Evolutionary conservation across 1,140 invertebrate genomes (phyloP).

Genomic region (Tetramorium simillimum): DNA sequence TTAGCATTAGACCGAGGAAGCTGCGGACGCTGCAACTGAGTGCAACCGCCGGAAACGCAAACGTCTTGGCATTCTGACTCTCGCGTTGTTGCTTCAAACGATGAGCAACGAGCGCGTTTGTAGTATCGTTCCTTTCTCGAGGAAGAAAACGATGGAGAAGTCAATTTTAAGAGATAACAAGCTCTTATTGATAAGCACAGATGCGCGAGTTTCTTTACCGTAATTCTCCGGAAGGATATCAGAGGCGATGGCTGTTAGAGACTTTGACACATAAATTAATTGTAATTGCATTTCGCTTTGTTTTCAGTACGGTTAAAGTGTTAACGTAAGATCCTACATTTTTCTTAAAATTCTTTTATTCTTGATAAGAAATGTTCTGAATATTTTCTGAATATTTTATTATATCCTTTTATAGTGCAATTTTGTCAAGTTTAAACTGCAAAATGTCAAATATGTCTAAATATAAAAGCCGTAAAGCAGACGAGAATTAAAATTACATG

Average conservation of each 20-base stretch:
- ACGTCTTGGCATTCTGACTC: constrained; percentile 25
- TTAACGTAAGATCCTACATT: not conserved
- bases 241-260: not conserved
- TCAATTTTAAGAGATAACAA: constrained; percentile 23
- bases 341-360: not conserved
- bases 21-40: not conserved
- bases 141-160: not conserved
- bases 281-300: not conserved
- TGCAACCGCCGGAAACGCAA: constrained; percentile 33
- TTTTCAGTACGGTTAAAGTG: not conserved
- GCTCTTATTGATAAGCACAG: not conserved
- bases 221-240: not conserved
- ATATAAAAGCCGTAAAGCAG: not conserved
- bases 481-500: not conserved
- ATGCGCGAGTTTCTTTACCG: not conserved
- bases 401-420: not conserved
- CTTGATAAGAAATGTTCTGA: no score
- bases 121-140: not conserved
- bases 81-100: constrained; percentile 16
- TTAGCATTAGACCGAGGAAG: constrained; percentile 42
- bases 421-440: no score
- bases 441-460: no score
- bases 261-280: not conserved
- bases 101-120: not conserved
- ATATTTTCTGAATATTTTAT: not conserved